Evolutionary conservation across 2,888 invertebrate species (phyloP).

Genomic region (Trissolcus brochymenae): DNA sequence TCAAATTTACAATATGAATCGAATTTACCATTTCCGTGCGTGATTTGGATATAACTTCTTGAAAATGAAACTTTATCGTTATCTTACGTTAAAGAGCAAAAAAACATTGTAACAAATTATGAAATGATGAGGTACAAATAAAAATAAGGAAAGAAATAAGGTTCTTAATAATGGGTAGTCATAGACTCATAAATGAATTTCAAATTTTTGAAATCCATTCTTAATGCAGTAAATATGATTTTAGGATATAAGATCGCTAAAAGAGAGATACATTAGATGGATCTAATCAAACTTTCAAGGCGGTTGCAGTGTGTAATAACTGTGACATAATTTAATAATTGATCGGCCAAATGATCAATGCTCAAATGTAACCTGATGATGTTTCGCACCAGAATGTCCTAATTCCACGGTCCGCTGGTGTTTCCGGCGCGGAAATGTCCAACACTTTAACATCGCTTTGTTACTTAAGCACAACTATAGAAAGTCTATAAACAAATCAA

Average conservation of each 20-base stretch:
- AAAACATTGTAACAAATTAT: neutral
- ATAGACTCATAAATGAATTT: neutral
- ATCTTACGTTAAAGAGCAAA: neutral
- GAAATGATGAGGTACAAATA: neutral
- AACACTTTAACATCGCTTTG: constrained; percentile 50
- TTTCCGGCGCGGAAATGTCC: constrained; percentile 72
- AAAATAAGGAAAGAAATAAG: neutral
- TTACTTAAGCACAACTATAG: no score
- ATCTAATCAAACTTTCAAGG: no score
- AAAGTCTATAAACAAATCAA: neutral
- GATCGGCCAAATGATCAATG: constrained; percentile 20
- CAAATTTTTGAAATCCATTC: neutral
- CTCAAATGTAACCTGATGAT: constrained; percentile 31
- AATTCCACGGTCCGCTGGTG: constrained; percentile 74
- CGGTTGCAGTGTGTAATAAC: no score
- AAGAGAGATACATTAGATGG: neutral
- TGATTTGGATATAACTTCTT: constrained; percentile 9
- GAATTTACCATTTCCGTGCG: constrained; percentile 19
- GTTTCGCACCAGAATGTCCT: constrained; percentile 65
- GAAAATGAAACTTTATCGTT: neutral
- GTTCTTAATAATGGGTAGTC: no score
- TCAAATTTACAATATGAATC: constrained; percentile 60
- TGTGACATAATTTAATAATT: constrained; percentile 15
- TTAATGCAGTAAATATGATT: neutral
- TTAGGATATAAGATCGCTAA: neutral